These are phyloP conservation scores for Campoplex capitator DNA, from an alignment of 2,888 invertebrate species.

Conservation along the genomic window DNA sequence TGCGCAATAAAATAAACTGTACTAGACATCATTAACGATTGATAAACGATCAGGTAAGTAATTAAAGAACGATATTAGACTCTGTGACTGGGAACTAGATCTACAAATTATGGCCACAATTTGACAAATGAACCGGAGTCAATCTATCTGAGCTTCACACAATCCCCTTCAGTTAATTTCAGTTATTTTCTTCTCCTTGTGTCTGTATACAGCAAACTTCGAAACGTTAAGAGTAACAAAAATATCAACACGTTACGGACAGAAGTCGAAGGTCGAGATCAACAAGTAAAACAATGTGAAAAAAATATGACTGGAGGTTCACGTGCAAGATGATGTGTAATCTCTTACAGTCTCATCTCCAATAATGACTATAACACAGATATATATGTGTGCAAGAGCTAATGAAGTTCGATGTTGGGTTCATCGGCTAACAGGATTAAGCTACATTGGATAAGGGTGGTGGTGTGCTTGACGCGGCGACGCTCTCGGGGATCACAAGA, in stretches of 20 bases:
- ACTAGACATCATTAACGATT: not conserved
- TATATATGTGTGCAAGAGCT: slow-evolving; percentile 5
- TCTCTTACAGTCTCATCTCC: not conserved
- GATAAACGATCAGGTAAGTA: not conserved
- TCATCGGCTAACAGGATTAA: slow-evolving; percentile 48
- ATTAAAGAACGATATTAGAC: not conserved
- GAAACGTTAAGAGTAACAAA: not conserved
- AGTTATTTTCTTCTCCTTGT: not conserved
- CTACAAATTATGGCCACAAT: not conserved
- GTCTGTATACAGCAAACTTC: too few relatives aligned
- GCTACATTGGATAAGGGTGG: slow-evolving; percentile 47
- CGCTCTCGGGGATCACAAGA: slow-evolving; percentile 37
- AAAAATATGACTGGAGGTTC: not conserved
- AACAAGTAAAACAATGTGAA: not conserved
- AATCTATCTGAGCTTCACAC: not conserved
- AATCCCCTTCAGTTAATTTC: too few relatives aligned
- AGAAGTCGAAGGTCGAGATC: not conserved
- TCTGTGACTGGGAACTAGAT: not conserved
- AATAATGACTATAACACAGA: slow-evolving; percentile 3
- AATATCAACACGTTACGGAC: not conserved
- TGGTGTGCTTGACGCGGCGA: slow-evolving; percentile 10
- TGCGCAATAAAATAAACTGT: not conserved
- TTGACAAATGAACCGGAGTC: not conserved
- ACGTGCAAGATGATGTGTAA: not conserved
- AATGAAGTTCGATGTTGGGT: slow-evolving; percentile 46